Evolutionary conservation across 2,113 vertebrate genomes (phyloP).

Genomic region (Excalfactoria chinensis): DNA sequence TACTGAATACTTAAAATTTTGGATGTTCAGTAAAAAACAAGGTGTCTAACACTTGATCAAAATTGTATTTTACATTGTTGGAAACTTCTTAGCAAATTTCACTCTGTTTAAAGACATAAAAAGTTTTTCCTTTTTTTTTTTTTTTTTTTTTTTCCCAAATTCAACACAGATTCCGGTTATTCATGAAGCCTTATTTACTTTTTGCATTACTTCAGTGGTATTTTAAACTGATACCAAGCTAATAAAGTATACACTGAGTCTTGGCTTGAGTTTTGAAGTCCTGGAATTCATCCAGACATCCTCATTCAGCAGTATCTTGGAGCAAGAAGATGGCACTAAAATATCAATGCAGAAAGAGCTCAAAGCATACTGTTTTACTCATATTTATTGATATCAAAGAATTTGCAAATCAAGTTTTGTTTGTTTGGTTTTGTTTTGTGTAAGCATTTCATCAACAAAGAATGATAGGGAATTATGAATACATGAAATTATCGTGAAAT

Average conservation of each 20-base stretch:
- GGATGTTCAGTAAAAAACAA: neutral
- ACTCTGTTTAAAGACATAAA: conserved; percentile 45
- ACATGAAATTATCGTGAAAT: neutral
- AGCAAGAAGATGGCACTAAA: conserved; percentile 11
- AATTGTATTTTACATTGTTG: conserved; percentile 51
- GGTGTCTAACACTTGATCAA: neutral
- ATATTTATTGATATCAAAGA: neutral
- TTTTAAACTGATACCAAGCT: conserved; percentile 72
- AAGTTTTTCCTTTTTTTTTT: neutral
- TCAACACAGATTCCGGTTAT: conserved; percentile 49
- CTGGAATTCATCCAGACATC: conserved; percentile 61
- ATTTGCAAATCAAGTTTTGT: neutral
- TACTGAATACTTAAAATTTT: neutral
- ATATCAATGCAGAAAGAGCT: neutral
- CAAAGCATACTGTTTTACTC: neutral
- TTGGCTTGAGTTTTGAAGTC: conserved; percentile 54
- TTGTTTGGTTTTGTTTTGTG: neutral
- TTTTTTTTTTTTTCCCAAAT: neutral
- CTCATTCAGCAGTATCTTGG: conserved; percentile 58
- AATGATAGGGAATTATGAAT: neutral
- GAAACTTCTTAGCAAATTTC: conserved; percentile 41
- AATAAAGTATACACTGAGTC: conserved; percentile 66
- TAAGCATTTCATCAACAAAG: neutral
- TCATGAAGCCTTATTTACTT: conserved; percentile 53
- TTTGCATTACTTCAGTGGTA: conserved; percentile 72